Base-by-base conservation (phyloP, 2,113 vertebrate genomes). In the Oreochromis spilurus region DNA sequence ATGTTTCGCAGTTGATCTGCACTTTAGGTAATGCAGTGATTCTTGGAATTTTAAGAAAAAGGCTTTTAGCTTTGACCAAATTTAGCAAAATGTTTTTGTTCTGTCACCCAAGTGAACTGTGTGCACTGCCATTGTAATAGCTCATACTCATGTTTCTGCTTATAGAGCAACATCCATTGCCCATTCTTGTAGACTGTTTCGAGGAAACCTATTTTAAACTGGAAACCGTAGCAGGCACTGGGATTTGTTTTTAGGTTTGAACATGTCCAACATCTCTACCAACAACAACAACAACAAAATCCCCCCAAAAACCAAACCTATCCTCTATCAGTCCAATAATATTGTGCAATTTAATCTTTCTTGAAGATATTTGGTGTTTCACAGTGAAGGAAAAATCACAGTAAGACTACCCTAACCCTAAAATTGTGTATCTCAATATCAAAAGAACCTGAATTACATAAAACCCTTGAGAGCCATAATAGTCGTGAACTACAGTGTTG, bases 321-420 rank as follows among this genome's bases (percentile, higher is more conserved):
- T 65, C 62, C 62, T 67, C 43, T 31, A 19, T 77, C 24, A 75
- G 43, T 31, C 70, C 24, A 50, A 31, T 11, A 14, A 77, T 19
- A 50, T 31, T 31, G 43, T 50, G 2, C 43, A 31, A 29, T 31
- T 50, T 2, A 31, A 19, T 77, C 10, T 31, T 8, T 31, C 70
- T 50, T 0, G 14, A 8, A 55, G 26, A 9, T 7, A 26, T 53
- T 12, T 24, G 10, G 16, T 4, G 45, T 43, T 45, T 85, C 11
- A 36, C 16, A 21, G 21, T n/a, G 40, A 43, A 81, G 45, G 53
- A 7, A 12, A 48, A 52, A 40, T 36, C 19, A 3, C 78, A 48
- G 24, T 4, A 19, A 75, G 24, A 13, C 17, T 65, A 65, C 0
- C 2, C 17, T 7, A 0, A 62, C 60, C 17, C 34, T 65, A 17